Evolutionary conservation across 2,797 vertebrate species (phyloP), one percentile per base, ranked within the genome.

Genomic region (Gymnocypris eckloni): DNA sequence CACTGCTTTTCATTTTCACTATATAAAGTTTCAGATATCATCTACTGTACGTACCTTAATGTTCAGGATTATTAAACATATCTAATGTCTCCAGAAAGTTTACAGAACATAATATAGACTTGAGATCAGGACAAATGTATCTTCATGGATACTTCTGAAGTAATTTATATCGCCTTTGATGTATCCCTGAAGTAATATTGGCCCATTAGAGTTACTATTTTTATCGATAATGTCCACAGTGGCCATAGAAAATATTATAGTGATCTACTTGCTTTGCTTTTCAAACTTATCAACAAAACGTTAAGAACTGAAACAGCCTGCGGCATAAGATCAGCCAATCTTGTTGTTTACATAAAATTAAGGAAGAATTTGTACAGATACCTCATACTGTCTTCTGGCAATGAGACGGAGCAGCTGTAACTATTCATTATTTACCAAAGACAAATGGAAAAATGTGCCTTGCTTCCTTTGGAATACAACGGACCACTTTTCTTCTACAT

Each of bases 381-480:
- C 12, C 4, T 69, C 78, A 61, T 78, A 59, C 12, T 69, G 84
- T 28, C 37, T 45, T 77, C 64, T 56, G 37, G 48, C 71, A 54
- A 48, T 20, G 67, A 87, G 70, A 28, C 48, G 16, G 70, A 50
- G 82, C 77, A 87, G 45, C 25, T 81, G 13, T 45, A 72, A 66
- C 66, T 59, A 83, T 87, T 81, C 25, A 87, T 87, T 86, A 88
- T 88, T 90, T 88, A 88, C 64, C 28, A 73, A 84, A 82, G 45
- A 86, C 64, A 59, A 88, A 87, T 86, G 71, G 85, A 77, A 16
- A 87, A 88, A 86, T 50, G 37, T 78, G 66, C 79, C 59, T 83
- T 85, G 25, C 39, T 45, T 52, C 33, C 39, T 83, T 64, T 75
- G 48, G 41, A 11, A 82, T 15, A 79, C 67, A 3, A 7, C 61